Percentiles rank a stretch among this genome's conserved stretches.
These are phyloP conservation scores for Erinaceus europaeus DNA, from an alignment of 2,113 vertebrate genomes.

Conservation along the genomic window DNA sequence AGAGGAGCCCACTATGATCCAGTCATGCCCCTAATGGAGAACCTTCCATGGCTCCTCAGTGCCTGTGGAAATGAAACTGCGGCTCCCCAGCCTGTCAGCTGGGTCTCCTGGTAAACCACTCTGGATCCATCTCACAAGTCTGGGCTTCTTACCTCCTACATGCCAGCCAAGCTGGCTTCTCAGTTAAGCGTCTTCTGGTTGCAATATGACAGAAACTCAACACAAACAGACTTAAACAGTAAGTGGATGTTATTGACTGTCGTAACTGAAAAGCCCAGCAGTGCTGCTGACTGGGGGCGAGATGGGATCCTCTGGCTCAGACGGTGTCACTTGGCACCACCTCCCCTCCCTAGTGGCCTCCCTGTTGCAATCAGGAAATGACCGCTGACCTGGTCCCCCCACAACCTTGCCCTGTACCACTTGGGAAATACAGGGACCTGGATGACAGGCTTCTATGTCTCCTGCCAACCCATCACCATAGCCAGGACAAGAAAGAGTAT, in stretches of 20 bases:
- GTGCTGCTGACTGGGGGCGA: background rate
- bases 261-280: constrained; percentile 21
- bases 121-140: background rate
- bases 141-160: constrained; percentile 7
- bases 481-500: background rate
- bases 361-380: background rate
- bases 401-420: background rate
- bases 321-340: too few relatives aligned
- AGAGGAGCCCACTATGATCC: background rate
- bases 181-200: constrained; percentile 18
- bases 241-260: constrained; percentile 29
- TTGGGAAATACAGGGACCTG: background rate
- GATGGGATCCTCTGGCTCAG: background rate
- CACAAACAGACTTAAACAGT: constrained; percentile 35
- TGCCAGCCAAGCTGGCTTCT: background rate
- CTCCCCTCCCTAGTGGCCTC: background rate
- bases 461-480: background rate
- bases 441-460: background rate
- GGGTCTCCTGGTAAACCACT: background rate
- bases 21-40: background rate
- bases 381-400: background rate
- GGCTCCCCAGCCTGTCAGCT: background rate
- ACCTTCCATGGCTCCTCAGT: background rate
- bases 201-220: constrained; percentile 42
- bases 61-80: background rate